Base-by-base conservation (phyloP, 1,140 invertebrate genomes). In the Microplitis demolitor region DNA sequence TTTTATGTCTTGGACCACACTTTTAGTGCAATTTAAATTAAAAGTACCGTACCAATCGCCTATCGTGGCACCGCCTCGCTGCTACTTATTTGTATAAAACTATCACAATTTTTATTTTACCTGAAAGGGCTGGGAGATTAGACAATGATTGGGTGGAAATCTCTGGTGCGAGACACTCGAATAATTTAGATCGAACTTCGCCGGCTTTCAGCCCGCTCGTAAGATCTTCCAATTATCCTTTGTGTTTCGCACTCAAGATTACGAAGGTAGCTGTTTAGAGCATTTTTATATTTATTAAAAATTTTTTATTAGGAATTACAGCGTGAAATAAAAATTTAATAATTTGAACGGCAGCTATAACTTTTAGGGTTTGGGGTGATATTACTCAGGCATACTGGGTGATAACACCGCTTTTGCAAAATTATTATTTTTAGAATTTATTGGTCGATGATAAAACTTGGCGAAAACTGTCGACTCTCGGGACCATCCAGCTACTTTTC, bases 401-500 rank as follows among this genome's bases (percentile, higher is more conserved):
- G 31, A 14, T 9, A 70, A 62, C 45, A 70, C 58, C 8, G 58
- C 37, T 13, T 35, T 6, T n/a, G 31, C 69, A n/a, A 71, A 71
- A n/a, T 62, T 39, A 34, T 64, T 54, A 4, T 24, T 34, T 45
- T 54, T 31, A 14, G 16, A 14, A 53, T 53, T 31, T 13, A 80
- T 50, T 13, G 77, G 72, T 39, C 72, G 58, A 13, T 76, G 63
- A 72, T 77, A 80, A 39, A 78, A 80, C 31, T 67, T 75, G 6
- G 73, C 76, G 75, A 80, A 79, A 1, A 66, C 66, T 37, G 70
- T 61, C 16, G 76, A 78, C 50, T 69, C 69, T 4, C 9, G 35
- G n/a, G 77, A 74, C 77, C 78, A 80, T 24, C 78, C 77, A 39
- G 78, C 76, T 39, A 67, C 58, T 60, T 63, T 72, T 53, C 70